Percentiles rank a stretch among this genome's conserved stretches.
Conservation (phyloP, 2,113 vertebrate genomes). For the Rafetus swinhoei region DNA sequence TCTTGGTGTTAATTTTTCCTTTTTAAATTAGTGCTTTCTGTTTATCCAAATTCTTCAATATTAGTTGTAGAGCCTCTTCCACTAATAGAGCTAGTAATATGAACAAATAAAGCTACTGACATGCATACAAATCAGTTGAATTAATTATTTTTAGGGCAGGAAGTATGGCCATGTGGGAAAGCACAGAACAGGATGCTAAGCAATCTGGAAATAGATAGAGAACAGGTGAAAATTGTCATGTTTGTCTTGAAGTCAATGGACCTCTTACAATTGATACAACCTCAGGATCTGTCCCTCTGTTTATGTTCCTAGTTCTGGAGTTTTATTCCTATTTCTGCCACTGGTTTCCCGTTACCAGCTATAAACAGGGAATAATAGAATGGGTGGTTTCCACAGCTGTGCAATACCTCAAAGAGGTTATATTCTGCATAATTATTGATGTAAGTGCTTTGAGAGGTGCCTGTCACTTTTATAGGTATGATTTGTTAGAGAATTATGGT, state of each 20-base stretch:
- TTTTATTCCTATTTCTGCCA: accelerated
- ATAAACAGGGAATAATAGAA: neutral
- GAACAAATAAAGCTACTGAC: neutral
- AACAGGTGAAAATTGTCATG: neutral
- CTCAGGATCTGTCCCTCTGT: neutral
- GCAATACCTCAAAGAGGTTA: neutral
- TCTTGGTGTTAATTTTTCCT: neutral
- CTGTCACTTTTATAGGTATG: neutral
- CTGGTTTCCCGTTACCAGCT: neutral
- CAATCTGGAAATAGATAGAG: neutral
- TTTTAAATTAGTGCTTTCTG: neutral
- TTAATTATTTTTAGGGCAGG: neutral
- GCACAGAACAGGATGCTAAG: neutral
- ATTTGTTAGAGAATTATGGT: neutral
- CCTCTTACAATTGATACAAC: neutral
- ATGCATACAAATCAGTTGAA: neutral
- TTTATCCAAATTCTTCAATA: neutral
- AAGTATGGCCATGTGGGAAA: neutral
- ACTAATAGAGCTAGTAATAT: neutral
- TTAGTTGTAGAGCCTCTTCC: neutral
- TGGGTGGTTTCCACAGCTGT: neutral
- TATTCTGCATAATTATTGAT: neutral
- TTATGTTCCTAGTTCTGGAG: neutral
- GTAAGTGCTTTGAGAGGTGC: neutral
- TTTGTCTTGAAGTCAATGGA: neutral